Evolutionary conservation across 2,113 vertebrate species (phyloP).

Genomic region (Brachyhypopomus occidentalis): DNA sequence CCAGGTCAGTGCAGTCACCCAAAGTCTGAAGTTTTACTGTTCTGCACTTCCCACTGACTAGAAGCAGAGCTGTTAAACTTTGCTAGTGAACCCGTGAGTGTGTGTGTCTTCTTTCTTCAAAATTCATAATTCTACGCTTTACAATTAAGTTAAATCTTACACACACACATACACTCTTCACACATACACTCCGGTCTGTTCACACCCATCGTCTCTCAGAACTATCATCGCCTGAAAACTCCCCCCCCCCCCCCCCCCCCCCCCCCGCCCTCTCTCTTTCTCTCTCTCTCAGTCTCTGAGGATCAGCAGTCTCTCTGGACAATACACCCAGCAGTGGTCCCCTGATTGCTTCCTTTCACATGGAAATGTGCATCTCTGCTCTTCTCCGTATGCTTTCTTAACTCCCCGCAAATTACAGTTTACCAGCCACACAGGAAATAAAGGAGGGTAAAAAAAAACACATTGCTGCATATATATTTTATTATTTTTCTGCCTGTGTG

Average conservation of each 20-base stretch:
- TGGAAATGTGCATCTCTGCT: constrained; percentile 95
- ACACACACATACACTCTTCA: neutral
- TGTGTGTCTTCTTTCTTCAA: too few relatives aligned
- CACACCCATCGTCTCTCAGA: constrained; percentile 25
- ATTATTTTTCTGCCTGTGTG: constrained; percentile 38
- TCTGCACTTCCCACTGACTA: neutral
- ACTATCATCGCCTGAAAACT: constrained; percentile 22
- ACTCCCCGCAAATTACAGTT: constrained; percentile 93
- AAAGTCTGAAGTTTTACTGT: neutral
- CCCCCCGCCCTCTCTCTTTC: constrained; percentile 49
- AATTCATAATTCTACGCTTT: neutral
- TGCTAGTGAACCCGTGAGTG: neutral
- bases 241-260: constrained; percentile 41
- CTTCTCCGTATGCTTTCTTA: constrained; percentile 88
- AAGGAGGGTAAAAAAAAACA: constrained; percentile 73
- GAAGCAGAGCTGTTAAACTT: neutral
- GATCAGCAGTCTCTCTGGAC: constrained; percentile 90
- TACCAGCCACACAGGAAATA: constrained; percentile 89
- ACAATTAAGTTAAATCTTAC: neutral
- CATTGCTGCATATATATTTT: constrained; percentile 79
- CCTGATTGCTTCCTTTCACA: constrained; percentile 99
- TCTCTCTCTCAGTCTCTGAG: constrained; percentile 79
- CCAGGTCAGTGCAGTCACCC: neutral
- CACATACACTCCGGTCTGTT: constrained; percentile 10
- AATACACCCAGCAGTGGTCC: constrained; percentile 96